Evolutionary conservation across 1,140 invertebrate genomes (phyloP), one percentile per base, ranked within the genome.

Genomic region (Brachionus calyciflorus): DNA sequence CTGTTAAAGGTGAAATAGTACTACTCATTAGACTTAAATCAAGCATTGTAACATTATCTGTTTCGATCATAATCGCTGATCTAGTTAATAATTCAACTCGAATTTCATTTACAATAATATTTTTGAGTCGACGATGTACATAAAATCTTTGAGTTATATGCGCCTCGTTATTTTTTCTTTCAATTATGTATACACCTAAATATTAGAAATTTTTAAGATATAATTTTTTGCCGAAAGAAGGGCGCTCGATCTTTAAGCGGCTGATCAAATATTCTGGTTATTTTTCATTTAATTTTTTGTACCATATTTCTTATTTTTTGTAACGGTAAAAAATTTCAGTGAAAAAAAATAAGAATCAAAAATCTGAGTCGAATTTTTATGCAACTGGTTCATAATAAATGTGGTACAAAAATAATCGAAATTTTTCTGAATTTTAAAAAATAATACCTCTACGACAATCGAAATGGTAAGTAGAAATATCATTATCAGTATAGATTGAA

Each of bases 31-130:
- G 30, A 19, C 51, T 55, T 10, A 73, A 19, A 12, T 73, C 69
- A 12, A 73, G 51, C 51, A 40, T 37, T 1, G 69, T 73, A 24
- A 73, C 10, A 51, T 51, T 73, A 37, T 51, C 46, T 24, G 37
- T 49, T 14, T 73, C 69, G 14, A 73, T 55, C 1, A 30, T 30
- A 51, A 73, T 49, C 26, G 69, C 28, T 40, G 46, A 51, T 73
- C 44, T 30, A 10, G 51, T 73, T 12, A 73, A 30, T 19, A 73
- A 26, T 30, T 55, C 46, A 10, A 73, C 24, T 2, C 37, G n/a
- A 26, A 73, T 41, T 73, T 73, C 69, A 40, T 73, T 73, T 12
- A 73, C 69, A 30, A 73, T 26, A 3, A 73, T 33, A 73, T 73
- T 73, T 17, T 55, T 49, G 10, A 73, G 37, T 49, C 46, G 17